Evolutionary conservation across 2,888 invertebrate species (phyloP).

Genomic region (Chaitophorus viminalis): DNA sequence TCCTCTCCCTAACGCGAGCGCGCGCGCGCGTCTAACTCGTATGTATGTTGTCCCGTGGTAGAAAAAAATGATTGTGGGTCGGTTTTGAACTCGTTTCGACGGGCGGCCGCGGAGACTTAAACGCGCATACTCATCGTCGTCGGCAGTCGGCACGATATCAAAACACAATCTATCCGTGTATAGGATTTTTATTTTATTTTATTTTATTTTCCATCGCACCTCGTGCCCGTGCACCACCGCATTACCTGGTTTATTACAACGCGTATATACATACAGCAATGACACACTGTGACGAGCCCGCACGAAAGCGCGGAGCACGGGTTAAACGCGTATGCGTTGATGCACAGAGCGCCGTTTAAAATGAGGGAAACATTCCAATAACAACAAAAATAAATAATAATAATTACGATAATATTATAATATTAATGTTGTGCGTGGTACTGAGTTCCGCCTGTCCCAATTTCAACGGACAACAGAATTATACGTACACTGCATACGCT

Average conservation of each 20-base stretch:
- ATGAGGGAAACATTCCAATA: background rate
- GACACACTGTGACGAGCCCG: conserved; percentile 4
- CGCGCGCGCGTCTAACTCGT: background rate
- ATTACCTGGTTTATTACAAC: conserved; percentile 27
- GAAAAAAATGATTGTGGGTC: conserved; percentile 43
- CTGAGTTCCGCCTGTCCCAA: background rate
- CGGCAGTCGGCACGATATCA: conserved; percentile 39
- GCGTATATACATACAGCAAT: too few relatives aligned
- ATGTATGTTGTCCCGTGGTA: background rate
- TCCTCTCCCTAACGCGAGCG: background rate
- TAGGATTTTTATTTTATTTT: background rate
- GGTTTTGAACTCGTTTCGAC: conserved; percentile 51
- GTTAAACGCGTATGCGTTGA: background rate
- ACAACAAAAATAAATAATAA: background rate
- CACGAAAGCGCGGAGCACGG: background rate
- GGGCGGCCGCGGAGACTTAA: conserved; percentile 46
- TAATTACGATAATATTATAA: background rate
- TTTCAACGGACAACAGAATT: background rate
- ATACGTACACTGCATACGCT: background rate
- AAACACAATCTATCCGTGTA: conserved; percentile 50
- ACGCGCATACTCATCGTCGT: conserved; percentile 50
- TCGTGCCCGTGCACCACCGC: conserved; percentile 45
- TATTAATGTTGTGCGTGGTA: background rate
- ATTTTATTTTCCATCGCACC: conserved; percentile 7
- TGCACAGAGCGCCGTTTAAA: background rate